Evolutionary conservation across 2,888 invertebrate species (phyloP).

Genomic region (Melanotus villosus): DNA sequence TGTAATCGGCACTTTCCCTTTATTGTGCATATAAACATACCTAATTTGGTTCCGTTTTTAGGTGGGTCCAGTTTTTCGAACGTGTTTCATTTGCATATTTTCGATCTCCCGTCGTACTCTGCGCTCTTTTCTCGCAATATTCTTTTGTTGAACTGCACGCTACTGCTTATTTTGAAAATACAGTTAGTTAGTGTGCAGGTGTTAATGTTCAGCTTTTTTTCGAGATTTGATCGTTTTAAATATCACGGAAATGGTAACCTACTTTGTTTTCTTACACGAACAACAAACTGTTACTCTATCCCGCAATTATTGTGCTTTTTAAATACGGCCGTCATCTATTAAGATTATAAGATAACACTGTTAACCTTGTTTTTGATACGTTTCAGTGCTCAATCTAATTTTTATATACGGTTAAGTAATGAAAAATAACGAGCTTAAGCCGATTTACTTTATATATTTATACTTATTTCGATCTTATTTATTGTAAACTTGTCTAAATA

Average conservation of each 20-base stretch:
- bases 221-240: constrained; percentile 25
- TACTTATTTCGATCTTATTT: not conserved
- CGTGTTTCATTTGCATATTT: constrained; percentile 31
- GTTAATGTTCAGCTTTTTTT: constrained; percentile 27
- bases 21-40: constrained; percentile 27
- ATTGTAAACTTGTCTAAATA: no score
- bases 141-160: not conserved
- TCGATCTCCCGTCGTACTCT: constrained; percentile 2
- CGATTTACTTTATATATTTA: not conserved
- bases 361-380: constrained; percentile 24
- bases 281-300: constrained; percentile 24
- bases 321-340: constrained; percentile 6
- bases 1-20: constrained; percentile 38
- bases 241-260: constrained; percentile 44
- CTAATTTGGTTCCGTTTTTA: constrained; percentile 38
- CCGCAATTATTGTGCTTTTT: constrained; percentile 25
- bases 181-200: constrained; percentile 23
- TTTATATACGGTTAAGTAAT: not conserved
- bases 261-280: constrained; percentile 39
- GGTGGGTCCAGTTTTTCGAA: constrained; percentile 28
- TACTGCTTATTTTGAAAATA: constrained; percentile 21
- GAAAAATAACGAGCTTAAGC: constrained; percentile 1
- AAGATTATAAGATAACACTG: constrained; percentile 18
- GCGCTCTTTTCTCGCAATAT: not conserved
- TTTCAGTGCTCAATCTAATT: not conserved